Evolutionary conservation across 2,888 invertebrate genomes (phyloP), one percentile per base, ranked within the genome.

Genomic region (Dolichopus griseipennis): DNA sequence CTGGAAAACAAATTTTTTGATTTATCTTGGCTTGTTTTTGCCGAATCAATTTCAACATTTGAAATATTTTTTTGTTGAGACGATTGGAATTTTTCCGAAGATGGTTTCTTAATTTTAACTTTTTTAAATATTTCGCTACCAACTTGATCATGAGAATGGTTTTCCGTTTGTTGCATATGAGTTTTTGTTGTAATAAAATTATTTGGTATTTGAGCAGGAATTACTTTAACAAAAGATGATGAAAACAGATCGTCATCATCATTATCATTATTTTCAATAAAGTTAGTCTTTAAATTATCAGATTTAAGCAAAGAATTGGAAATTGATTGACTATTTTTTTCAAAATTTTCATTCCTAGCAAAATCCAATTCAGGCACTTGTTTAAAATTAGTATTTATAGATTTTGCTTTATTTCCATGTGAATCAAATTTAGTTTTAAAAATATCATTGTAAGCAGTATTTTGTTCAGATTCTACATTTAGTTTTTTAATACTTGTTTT

Each of bases 191-290:
- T 12, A 2, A 15, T 18, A 7, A n/a, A 18, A 18, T 9, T 18
- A 18, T 52, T 52, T 52, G 52, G 15, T 52, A n/a, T 52, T 52
- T 52, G 52, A 52, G 52, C 6, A 18, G 52, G 6, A 18, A 52
- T 52, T n/a, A 52, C 52, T 62, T 62, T 62, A 21, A 21, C 22
- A 62, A 62, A 22, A 22, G 62, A 12, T 15, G 21, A 27, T 18
- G 63, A 68, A 21, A 68, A 65, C 34, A 66, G 61, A 67, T 68
- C 65, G 33, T 69, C 67, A 21, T 71, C 66, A 10, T 69, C 66
- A 37, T 70, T 66, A 43, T 70, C 67, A 61, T 69, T 61, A 18
- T 68, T 65, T 22, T 71, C 64, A 37, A 34, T 65, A 27, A 69
- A 65, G 37, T 12, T 37, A 27, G 27, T 5, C 8, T 37, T 37